Evolutionary conservation across 2,888 invertebrate species (phyloP).

Genomic region (Acrobasis suavella): DNA sequence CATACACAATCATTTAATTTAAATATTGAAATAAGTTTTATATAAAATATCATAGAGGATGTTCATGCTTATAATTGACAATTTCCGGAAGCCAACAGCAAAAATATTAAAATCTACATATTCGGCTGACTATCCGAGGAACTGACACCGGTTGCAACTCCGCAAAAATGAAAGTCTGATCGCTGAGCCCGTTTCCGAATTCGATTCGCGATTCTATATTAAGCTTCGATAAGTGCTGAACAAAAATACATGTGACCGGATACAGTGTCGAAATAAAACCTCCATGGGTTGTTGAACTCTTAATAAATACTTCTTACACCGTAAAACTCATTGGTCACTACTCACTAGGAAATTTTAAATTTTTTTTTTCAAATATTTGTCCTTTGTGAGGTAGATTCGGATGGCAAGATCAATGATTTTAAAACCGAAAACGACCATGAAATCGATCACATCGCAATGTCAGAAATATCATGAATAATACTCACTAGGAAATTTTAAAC

Average conservation of each 20-base stretch:
- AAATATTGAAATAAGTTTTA: too few relatives aligned
- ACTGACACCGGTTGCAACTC: conserved; percentile 3
- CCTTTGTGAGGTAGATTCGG: not conserved
- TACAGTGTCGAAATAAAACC: conserved; percentile 1
- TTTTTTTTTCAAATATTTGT: not conserved
- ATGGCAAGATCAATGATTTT: too few relatives aligned
- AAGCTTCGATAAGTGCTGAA: conserved; percentile 1
- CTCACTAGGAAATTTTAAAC: not conserved
- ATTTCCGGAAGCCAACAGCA: not conserved
- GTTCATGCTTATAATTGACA: not conserved
- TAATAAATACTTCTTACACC: not conserved
- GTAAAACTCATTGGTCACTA: not conserved
- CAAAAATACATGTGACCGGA: conserved; percentile 2
- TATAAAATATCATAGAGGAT: not conserved
- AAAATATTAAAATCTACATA: not conserved
- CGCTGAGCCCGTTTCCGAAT: not conserved
- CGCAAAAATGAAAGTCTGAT: conserved; percentile 6
- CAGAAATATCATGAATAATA: too few relatives aligned
- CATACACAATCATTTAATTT: too few relatives aligned
- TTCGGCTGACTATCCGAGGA: not conserved
- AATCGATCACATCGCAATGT: too few relatives aligned
- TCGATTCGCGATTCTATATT: conserved; percentile 9
- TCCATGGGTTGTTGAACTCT: conserved; percentile 3
- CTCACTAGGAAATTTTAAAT: not conserved
- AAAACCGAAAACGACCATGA: too few relatives aligned